Percentiles rank a stretch among this genome's conserved stretches.
These are phyloP conservation scores for Parapsyche elsis DNA, from an alignment of 1,140 invertebrate genomes.

Conservation along the genomic window DNA sequence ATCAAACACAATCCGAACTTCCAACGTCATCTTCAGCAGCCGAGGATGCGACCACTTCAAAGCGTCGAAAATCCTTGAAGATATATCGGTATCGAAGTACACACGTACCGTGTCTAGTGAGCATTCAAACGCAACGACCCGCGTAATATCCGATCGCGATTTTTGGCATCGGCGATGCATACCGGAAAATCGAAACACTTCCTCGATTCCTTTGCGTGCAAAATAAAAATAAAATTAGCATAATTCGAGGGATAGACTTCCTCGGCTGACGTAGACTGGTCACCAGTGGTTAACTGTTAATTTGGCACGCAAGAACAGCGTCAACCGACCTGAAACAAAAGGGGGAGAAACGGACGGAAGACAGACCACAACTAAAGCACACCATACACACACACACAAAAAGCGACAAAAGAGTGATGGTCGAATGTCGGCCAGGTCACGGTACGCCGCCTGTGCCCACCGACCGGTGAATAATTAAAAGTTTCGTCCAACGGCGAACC, in stretches of 20 bases:
- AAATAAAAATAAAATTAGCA: background rate
- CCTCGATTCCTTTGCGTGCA: background rate
- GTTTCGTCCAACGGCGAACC: slow-evolving; percentile 16
- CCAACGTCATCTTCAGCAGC: too few species aligned
- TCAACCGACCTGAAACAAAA: background rate
- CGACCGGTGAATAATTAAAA: slow-evolving; percentile 44
- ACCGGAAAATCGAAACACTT: background rate
- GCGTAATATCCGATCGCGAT: background rate
- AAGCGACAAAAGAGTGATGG: slow-evolving; percentile 17
- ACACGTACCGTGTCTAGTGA: background rate
- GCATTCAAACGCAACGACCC: background rate
- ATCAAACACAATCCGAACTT: too few species aligned
- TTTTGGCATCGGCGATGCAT: background rate
- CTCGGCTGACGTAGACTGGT: too few species aligned
- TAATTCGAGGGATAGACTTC: background rate
- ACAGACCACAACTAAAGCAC: background rate
- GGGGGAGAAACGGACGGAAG: background rate
- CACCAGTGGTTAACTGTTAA: background rate
- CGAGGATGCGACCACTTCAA: background rate
- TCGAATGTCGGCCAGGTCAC: slow-evolving; percentile 35
- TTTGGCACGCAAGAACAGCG: background rate
- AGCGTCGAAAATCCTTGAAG: background rate
- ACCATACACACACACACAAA: background rate
- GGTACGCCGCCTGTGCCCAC: slow-evolving; percentile 40
- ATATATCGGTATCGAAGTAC: background rate